phyloP scores from a whole-genome alignment of 2,888 invertebrate genomes.

The Abrostola triplasia region DNA sequence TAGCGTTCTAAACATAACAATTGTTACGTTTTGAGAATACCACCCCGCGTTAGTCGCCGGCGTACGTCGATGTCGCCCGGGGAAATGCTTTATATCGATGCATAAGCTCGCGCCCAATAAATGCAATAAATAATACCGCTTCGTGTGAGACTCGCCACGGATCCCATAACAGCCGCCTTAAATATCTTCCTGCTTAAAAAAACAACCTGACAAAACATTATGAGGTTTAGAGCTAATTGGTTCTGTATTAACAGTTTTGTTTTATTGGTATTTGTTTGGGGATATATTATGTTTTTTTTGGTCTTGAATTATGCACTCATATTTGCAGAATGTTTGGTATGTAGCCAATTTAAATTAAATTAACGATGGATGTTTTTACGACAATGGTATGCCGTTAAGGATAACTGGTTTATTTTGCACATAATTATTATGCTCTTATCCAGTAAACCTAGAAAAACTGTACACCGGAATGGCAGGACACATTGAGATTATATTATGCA shows the following conservation, averaged over 20 bases:
- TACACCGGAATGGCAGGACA: no score
- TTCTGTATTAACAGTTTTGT: conserved; percentile 57
- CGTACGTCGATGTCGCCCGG: conserved; percentile 83
- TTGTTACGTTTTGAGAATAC: conserved; percentile 48
- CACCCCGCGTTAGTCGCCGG: conserved; percentile 56
- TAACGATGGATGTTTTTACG: no score
- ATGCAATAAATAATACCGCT: conserved; percentile 81
- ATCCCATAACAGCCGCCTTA: conserved; percentile 75
- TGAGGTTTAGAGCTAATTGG: conserved; percentile 50
- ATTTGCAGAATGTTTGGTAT: conserved; percentile 1
- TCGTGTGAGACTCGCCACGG: conserved; percentile 82
- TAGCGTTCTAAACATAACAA: background rate
- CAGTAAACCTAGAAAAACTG: no score
- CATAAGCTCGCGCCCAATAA: conserved; percentile 79
- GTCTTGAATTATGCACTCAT: background rate
- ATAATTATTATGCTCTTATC: background rate
- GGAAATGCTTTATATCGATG: conserved; percentile 81
- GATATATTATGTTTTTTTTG: background rate
- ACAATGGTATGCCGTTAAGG: background rate
- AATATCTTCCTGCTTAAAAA: conserved; percentile 74
- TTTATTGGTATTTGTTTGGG: conserved; percentile 29
- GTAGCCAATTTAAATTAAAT: no score
- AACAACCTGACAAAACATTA: conserved; percentile 64
- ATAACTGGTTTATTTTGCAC: background rate
- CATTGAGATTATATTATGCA: no score